Conservation (phyloP, 2,113 vertebrate species). For the Rutilus rutilus region DNA sequence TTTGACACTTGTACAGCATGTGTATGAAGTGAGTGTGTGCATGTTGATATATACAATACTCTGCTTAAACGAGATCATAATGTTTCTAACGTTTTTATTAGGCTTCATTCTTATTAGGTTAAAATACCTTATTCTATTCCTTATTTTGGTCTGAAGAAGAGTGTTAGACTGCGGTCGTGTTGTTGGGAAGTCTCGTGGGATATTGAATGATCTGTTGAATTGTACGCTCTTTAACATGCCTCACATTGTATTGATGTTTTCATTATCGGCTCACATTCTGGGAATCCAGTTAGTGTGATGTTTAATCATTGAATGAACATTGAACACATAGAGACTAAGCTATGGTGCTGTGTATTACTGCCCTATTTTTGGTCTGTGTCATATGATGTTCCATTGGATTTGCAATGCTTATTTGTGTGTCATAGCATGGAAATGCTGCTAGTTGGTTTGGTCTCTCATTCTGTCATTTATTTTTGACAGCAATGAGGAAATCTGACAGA, state of each 20-base stretch:
- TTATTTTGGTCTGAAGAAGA: not conserved
- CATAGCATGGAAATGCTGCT: constrained; percentile 52
- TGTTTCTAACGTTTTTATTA: constrained; percentile 26
- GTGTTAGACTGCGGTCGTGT: not conserved
- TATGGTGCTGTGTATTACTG: constrained; percentile 23
- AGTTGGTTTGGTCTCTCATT: constrained; percentile 17
- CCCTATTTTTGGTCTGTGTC: constrained; percentile 62
- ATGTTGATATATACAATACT: constrained; percentile 21
- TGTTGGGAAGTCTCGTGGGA: not conserved
- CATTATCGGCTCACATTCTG: constrained; percentile 25
- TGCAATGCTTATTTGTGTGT: constrained; percentile 52
- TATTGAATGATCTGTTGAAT: constrained; percentile 4
- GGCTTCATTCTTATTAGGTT: not conserved
- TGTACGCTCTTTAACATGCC: not conserved
- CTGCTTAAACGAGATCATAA: constrained; percentile 22
- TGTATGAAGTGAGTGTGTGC: constrained; percentile 26
- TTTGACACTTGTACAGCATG: constrained; percentile 21
- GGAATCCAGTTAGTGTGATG: constrained; percentile 6
- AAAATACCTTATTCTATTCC: not conserved
- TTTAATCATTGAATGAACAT: constrained; percentile 39
- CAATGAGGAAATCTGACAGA: constrained; percentile 11
- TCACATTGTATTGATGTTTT: constrained; percentile 28
- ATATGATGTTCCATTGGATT: constrained; percentile 63
- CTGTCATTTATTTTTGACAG: not conserved
- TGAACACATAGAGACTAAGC: constrained; percentile 21